phyloP scores from a whole-genome alignment of 2,888 invertebrate genomes.

The Troilus luridus region DNA sequence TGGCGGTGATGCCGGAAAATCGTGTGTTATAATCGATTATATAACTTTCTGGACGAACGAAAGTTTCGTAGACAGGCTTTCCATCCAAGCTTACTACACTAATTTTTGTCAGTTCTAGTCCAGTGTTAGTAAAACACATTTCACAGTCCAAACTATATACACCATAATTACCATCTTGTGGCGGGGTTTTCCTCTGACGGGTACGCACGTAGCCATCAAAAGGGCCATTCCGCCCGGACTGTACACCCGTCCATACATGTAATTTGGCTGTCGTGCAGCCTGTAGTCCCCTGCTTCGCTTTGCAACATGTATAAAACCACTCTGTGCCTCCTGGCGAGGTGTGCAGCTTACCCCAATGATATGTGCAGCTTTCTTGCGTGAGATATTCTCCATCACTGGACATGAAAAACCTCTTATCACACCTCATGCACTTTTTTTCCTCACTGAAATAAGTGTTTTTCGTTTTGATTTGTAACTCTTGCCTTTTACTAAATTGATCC shows the following conservation, averaged over 20 bases:
- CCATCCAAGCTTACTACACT: slow-evolving; percentile 85
- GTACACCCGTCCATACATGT: slow-evolving; percentile 85
- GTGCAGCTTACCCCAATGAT: slow-evolving; percentile 91
- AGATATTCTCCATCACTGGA: slow-evolving; percentile 80
- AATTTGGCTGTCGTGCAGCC: slow-evolving; percentile 78
- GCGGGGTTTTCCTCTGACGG: slow-evolving; percentile 69
- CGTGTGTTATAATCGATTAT: slow-evolving; percentile 96
- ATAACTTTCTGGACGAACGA: slow-evolving; percentile 85
- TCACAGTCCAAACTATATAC: slow-evolving; percentile 95
- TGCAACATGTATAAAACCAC: slow-evolving; percentile 77
- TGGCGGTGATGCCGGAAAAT: slow-evolving; percentile 90
- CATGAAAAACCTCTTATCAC: slow-evolving; percentile 80
- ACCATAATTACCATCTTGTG: slow-evolving; percentile 71
- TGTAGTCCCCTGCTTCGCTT: slow-evolving; percentile 70
- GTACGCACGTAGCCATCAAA: slow-evolving; percentile 79
- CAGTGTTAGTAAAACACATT: slow-evolving; percentile 93
- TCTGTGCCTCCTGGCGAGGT: slow-evolving; percentile 68
- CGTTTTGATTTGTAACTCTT: slow-evolving; percentile 50
- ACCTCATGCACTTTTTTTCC: slow-evolving; percentile 77
- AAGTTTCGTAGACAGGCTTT: slow-evolving; percentile 83
- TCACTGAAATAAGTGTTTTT: slow-evolving; percentile 59
- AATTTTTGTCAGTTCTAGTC: slow-evolving; percentile 89
- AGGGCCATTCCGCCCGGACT: slow-evolving; percentile 81
- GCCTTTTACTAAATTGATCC: too few species aligned
- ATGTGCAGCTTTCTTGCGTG: slow-evolving; percentile 81